Conservation (phyloP, 2,888 invertebrate species). For the Lasioglossum figueresi region DNA sequence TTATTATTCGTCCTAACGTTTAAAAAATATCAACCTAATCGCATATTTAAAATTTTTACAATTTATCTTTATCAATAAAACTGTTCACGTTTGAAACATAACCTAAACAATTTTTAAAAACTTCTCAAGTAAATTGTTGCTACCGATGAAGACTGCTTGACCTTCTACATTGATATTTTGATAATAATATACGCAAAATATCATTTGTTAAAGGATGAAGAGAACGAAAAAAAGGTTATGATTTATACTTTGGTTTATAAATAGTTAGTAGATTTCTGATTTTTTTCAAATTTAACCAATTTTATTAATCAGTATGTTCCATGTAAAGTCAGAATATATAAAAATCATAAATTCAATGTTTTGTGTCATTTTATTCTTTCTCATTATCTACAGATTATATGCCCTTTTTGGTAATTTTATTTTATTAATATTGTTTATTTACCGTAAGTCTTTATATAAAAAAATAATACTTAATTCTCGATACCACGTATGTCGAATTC, state of each 20-base stretch:
- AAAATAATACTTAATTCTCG: not conserved
- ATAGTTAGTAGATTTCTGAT: not conserved
- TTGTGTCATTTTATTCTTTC: too few relatives aligned
- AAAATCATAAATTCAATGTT: not conserved
- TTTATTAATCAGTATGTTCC: not conserved
- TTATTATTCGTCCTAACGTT: not conserved
- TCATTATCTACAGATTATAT: not conserved
- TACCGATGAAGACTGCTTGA: not conserved
- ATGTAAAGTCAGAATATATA: not conserved
- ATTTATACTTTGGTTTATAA: not conserved
- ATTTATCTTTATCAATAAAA: conserved; percentile 6
- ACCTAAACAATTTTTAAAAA: conserved; percentile 30
- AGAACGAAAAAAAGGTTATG: not conserved
- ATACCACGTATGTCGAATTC: not conserved
- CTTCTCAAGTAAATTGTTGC: conserved; percentile 12
- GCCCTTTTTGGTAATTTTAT: not conserved
- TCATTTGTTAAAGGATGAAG: not conserved
- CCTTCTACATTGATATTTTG: not conserved
- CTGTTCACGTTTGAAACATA: conserved; percentile 37
- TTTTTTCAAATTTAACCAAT: not conserved
- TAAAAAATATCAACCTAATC: not conserved
- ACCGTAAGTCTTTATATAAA: not conserved
- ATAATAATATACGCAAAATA: not conserved
- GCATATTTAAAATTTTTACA: not conserved
- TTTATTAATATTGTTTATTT: not conserved